phyloP scores from a whole-genome alignment of 1,140 invertebrate genomes.

The Akabosia matsudoensis region DNA sequence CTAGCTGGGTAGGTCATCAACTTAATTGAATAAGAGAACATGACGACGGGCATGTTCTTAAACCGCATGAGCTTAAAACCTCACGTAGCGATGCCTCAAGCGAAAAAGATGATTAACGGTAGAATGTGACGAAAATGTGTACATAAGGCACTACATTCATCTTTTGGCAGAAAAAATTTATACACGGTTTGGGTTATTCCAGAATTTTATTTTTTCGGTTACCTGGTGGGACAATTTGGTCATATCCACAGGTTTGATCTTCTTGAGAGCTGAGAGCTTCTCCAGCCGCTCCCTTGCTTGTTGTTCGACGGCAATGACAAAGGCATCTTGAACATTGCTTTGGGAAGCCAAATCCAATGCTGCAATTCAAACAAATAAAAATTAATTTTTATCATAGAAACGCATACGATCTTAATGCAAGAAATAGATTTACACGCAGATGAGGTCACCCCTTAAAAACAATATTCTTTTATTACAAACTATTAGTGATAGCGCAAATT shows the following conservation, averaged over 20 bases:
- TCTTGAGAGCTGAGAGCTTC: slow-evolving; percentile 80
- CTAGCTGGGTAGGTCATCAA: not conserved
- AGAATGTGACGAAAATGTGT: no score
- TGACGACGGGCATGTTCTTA: not conserved
- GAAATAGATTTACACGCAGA: no score
- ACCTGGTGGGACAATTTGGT: slow-evolving; percentile 87
- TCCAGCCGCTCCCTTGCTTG: slow-evolving; percentile 82
- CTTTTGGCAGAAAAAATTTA: no score
- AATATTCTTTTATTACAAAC: no score
- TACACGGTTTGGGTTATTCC: no score
- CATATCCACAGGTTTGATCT: slow-evolving; percentile 91
- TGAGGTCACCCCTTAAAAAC: no score
- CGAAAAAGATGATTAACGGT: no score
- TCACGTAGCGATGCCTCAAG: no score
- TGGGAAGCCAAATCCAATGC: slow-evolving; percentile 81
- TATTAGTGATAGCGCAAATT: no score
- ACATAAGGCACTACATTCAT: no score
- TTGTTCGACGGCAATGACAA: slow-evolving; percentile 95
- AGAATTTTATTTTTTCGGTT: no score
- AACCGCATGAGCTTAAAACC: not conserved
- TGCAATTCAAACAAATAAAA: slow-evolving; percentile 59
- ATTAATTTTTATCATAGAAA: slow-evolving; percentile 5
- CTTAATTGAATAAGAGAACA: not conserved
- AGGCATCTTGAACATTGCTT: slow-evolving; percentile 87
- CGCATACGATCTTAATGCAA: not conserved